Percentiles rank a stretch among this genome's conserved stretches.
These are phyloP conservation scores for Lycocerus yunnanus DNA, from an alignment of 2,888 invertebrate species.

Conservation along the genomic window DNA sequence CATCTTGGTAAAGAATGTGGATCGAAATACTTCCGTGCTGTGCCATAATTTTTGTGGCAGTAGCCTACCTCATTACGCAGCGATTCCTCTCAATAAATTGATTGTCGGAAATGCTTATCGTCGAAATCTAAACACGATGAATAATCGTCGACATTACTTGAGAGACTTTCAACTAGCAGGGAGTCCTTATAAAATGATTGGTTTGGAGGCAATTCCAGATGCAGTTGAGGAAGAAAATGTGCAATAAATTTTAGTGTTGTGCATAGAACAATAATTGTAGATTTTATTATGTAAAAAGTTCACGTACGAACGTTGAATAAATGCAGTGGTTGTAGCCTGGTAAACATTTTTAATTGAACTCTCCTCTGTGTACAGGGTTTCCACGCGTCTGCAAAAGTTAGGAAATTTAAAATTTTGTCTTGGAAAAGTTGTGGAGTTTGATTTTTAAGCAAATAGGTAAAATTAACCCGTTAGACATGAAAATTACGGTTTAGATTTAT, in stretches of 20 bases:
- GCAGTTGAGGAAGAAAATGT: constrained; percentile 38
- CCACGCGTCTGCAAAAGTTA: no score
- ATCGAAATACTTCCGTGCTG: constrained; percentile 72
- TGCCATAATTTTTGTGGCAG: constrained; percentile 62
- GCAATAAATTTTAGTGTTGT: neutral
- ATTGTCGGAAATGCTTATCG: constrained; percentile 63
- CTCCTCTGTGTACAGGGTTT: no score
- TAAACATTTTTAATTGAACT: neutral
- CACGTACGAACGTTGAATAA: neutral
- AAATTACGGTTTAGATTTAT: no score
- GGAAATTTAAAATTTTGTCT: no score
- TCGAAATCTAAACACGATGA: constrained; percentile 59
- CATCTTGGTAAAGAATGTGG: constrained; percentile 63
- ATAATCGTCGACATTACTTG: constrained; percentile 62
- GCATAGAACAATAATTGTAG: neutral
- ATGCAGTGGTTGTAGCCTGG: neutral
- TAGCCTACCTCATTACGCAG: constrained; percentile 63
- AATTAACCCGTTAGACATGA: no score
- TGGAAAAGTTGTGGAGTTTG: no score
- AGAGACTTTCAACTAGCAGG: constrained; percentile 66
- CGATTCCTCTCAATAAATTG: constrained; percentile 67
- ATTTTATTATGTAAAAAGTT: neutral
- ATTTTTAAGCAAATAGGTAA: no score
- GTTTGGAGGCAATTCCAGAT: constrained; percentile 63
- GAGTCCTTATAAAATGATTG: constrained; percentile 60